These are phyloP conservation scores for Glomeris maerens DNA, from an alignment of 1,140 invertebrate genomes.

Conservation along the genomic window DNA sequence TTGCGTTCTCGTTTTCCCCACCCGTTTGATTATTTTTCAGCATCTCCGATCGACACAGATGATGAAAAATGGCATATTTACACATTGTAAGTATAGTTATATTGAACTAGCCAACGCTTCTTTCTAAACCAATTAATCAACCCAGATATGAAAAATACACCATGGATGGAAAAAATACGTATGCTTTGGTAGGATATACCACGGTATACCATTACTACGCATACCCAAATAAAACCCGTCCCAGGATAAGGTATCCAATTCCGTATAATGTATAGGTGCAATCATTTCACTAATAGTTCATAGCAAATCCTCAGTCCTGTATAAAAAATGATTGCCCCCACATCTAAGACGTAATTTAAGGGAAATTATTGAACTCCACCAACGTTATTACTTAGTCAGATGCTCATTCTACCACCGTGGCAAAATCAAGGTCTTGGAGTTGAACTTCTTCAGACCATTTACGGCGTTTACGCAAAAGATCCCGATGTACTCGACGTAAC, in stretches of 20 bases:
- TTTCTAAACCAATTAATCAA: no score
- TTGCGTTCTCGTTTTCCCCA: no score
- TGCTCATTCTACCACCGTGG: constrained; percentile 77
- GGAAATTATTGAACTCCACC: no score
- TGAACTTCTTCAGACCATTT: constrained; percentile 58
- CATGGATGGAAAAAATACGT: constrained; percentile 44
- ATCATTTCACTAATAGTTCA: background rate
- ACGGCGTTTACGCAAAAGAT: constrained; percentile 52
- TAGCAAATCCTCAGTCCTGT: background rate
- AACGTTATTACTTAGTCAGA: no score
- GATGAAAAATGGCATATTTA: constrained; percentile 87
- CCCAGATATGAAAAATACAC: constrained; percentile 73
- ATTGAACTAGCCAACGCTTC: constrained; percentile 8
- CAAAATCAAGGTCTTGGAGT: constrained; percentile 70
- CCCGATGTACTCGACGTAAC: constrained; percentile 71
- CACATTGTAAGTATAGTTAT: constrained; percentile 52
- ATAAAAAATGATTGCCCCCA: no score
- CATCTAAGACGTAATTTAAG: no score
- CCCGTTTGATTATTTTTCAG: no score
- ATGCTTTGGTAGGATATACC: constrained; percentile 69
- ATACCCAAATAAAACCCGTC: constrained; percentile 69
- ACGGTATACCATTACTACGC: constrained; percentile 92
- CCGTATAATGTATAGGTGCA: background rate
- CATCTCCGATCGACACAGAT: constrained; percentile 77
- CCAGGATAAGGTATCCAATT: constrained; percentile 48